Evolutionary conservation across 2,797 vertebrate species (phyloP).

Genomic region (Triplophysa yarkandensis): DNA sequence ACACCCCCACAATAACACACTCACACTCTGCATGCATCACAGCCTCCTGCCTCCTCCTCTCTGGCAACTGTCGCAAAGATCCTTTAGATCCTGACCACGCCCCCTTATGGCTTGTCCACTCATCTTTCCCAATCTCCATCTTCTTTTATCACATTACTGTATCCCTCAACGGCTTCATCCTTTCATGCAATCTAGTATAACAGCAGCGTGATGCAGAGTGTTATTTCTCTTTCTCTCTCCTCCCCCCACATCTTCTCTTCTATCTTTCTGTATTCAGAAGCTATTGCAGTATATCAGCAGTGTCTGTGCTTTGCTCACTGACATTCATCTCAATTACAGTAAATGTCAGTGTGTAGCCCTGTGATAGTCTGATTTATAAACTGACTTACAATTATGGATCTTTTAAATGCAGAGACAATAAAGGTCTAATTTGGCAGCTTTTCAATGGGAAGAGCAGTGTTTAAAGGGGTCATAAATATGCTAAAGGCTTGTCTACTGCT

Average conservation of each 20-base stretch:
- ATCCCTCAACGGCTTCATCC: conserved; percentile 16
- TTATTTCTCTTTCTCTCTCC: background rate
- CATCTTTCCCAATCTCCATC: conserved; percentile 55
- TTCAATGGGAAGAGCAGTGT: background rate
- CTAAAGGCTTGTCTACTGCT: background rate
- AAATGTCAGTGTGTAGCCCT: conserved; percentile 1
- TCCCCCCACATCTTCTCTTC: background rate
- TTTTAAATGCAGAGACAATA: background rate
- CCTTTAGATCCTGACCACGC: conserved; percentile 72
- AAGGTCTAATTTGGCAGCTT: background rate
- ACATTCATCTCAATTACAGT: conserved; percentile 9
- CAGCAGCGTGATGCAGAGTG: conserved; percentile 35
- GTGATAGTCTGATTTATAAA: conserved; percentile 8
- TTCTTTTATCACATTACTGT: conserved; percentile 46
- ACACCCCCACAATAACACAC: conserved; percentile 45
- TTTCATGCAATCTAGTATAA: conserved; percentile 16
- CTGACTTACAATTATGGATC: background rate
- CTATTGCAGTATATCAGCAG: background rate
- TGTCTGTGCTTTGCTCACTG: background rate
- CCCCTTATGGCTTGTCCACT: conserved; percentile 68
- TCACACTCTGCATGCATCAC: conserved; percentile 49
- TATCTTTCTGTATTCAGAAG: background rate
- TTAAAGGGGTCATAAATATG: background rate
- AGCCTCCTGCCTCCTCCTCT: conserved; percentile 48
- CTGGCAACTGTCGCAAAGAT: conserved; percentile 61